Evolutionary conservation across 2,888 invertebrate species (phyloP).

Genomic region (Drosophila eohydei): DNA sequence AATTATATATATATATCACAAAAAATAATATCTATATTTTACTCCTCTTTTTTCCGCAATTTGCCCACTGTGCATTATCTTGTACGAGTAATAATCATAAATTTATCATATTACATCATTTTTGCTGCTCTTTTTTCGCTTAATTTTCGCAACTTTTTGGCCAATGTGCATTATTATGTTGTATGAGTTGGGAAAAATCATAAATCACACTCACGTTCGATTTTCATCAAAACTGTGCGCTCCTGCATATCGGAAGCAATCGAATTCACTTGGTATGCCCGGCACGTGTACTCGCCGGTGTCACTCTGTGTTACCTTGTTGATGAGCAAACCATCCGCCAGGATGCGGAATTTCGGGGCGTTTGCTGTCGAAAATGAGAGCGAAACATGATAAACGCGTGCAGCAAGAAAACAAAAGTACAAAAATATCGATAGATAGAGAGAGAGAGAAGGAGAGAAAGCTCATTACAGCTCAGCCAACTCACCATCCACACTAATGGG

Average conservation of each 20-base stretch:
- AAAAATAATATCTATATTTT: too few species aligned
- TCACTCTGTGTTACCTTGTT: constrained; percentile 86
- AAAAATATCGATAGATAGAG: background rate
- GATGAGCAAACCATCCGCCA: constrained; percentile 87
- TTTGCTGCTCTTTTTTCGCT: background rate
- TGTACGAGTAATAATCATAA: background rate
- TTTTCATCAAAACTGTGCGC: constrained; percentile 86
- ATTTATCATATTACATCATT: background rate
- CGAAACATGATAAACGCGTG: constrained; percentile 40
- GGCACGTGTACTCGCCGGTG: constrained; percentile 87
- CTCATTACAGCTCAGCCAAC: constrained; percentile 64
- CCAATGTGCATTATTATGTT: constrained; percentile 47
- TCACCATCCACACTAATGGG: constrained; percentile 81
- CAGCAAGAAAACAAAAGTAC: constrained; percentile 22
- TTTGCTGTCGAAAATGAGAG: constrained; percentile 50
- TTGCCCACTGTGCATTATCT: too few species aligned
- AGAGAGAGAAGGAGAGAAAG: constrained; percentile 12
- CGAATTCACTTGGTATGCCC: constrained; percentile 86
- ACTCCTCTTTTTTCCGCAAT: background rate
- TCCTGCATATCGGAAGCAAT: constrained; percentile 86
- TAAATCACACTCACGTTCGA: constrained; percentile 87
- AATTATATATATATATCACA: too few species aligned
- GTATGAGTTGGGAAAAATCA: constrained; percentile 51
- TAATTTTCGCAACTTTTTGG: background rate
- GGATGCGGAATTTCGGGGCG: constrained; percentile 85